Evolutionary conservation across 2,797 vertebrate genomes (phyloP), one percentile per base, ranked within the genome.

Genomic region (Tenualosa ilisha): DNA sequence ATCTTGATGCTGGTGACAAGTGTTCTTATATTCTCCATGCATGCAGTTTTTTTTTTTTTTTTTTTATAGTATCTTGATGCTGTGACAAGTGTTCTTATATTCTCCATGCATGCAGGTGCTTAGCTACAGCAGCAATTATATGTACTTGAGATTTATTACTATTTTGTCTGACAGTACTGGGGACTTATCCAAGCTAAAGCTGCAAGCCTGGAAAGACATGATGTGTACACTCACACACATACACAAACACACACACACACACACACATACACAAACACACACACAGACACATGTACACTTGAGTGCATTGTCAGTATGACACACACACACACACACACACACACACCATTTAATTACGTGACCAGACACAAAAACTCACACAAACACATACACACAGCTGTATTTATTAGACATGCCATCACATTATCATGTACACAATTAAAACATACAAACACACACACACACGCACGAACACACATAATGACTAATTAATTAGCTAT

Each of bases 391-490:
- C 40, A 46, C 68, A 75, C 37, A 79, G 72, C 15, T 43, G 20
- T 79, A 40, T 79, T 79, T 37, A 46, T 46, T 79, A 46, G 26
- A 72, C 37, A 46, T 79, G 72, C 12, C 72, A 46, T 43, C 13
- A 20, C 40, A 79, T 79, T 46, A 79, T 79, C 72, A 79, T 46
- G 72, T 46, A 20, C 72, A 79, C 72, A 79, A 46, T 20, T 46
- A 20, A 75, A 37, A 75, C 8, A 68, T 24, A 31, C 24, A 68
- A 0, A 68, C 63, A 37, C 63, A 37, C 26, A 37, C 61, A 65
- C 61, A 26, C 17, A n/a, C 22, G 6, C 59, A 24, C n/a, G 24
- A 2, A 11, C 24, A 11, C 59, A 63, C 59, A 63, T 5, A 61
- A 7, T 61, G n/a, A 31, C 24, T 65, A 72, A 72, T 40, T 72